Evolutionary conservation across 1,140 invertebrate species (phyloP), one percentile per base, ranked within the genome.

Genomic region (Saccostrea echinata): DNA sequence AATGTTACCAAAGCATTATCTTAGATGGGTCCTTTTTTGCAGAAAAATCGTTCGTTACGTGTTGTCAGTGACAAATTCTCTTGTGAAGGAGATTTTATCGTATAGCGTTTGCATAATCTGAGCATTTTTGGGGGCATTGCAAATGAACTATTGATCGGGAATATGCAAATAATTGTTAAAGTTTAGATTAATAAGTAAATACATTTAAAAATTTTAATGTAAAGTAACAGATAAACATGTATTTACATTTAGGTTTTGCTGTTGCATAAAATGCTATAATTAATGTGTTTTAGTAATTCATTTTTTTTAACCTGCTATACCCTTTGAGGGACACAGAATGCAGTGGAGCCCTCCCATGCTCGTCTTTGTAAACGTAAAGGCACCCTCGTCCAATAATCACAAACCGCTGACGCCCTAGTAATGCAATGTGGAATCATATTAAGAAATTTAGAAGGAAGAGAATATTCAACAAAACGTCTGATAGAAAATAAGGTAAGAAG

Each of bases 381-480:
- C 68, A 76, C 30, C 68, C 68, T 18, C 68, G 24, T 12, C 68
- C 68, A 76, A 76, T 33, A 30, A 76, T 76, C 24, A 76, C 68
- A 30, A 76, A 76, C 24, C 68, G 68, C 13, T 76, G 68, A 30
- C 68, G 68, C 68, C 68, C 68, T 76, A 18, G 1, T 18, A 61
- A 61, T 0, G 18, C 53, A 1, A 0, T 55, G 11, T 6, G 4
- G 55, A 21, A 21, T 43, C 9, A n/a, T 43, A 43, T 43, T 8
- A 43, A 43, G 4, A 43, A 6, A 43, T 43, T 43, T 8, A 9
- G 24, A 64, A 64, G 4, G 11, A 6, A 4, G 18, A 3, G 21
- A 64, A 1, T 9, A 64, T 21, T 1, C 4, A n/a, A 43, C 43
- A 61, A 21, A 61, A 61, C 18, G 12, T 57, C 3, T 18, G 21